Evolutionary conservation across 1,140 invertebrate genomes (phyloP).

Genomic region (Caenorhabditis brenneri): DNA sequence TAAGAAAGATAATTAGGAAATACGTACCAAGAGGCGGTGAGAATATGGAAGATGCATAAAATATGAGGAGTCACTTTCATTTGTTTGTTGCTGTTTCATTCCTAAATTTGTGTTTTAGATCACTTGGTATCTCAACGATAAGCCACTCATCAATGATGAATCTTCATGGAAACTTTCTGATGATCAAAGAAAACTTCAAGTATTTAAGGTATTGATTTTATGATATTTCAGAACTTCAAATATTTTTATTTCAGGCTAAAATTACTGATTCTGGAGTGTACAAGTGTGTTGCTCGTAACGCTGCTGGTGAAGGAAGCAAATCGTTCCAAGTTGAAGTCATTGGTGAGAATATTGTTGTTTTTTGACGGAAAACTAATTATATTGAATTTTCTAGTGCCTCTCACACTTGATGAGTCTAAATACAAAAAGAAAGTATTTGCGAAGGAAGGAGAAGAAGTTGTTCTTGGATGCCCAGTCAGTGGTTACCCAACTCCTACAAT

Average conservation of each 20-base stretch:
- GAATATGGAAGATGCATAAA: no score
- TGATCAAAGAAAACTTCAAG: conserved; percentile 55
- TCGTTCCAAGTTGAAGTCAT: conserved; percentile 64
- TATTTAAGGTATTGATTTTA: conserved; percentile 29
- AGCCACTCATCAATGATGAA: conserved; percentile 43
- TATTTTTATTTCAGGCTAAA: conserved; percentile 47
- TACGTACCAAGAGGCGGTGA: no score
- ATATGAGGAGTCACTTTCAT: no score
- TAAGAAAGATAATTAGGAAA: no score
- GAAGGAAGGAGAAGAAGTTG: conserved; percentile 60
- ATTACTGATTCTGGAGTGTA: conserved; percentile 69
- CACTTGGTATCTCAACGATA: conserved; percentile 56
- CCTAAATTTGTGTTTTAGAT: conserved; percentile 46
- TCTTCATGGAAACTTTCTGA: conserved; percentile 55
- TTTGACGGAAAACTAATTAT: not conserved
- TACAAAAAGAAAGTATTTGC: conserved; percentile 56
- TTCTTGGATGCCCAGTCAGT: conserved; percentile 62
- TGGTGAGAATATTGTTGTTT: conserved; percentile 58
- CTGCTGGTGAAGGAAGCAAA: conserved; percentile 70
- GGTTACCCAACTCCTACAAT: conserved; percentile 60
- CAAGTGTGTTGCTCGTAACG: conserved; percentile 71
- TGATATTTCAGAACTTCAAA: not conserved
- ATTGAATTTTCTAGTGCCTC: conserved; percentile 58
- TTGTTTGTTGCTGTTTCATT: not conserved
- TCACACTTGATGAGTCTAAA: conserved; percentile 59